phyloP scores from a whole-genome alignment of 2,113 vertebrate genomes.

The Carassius auratus region DNA sequence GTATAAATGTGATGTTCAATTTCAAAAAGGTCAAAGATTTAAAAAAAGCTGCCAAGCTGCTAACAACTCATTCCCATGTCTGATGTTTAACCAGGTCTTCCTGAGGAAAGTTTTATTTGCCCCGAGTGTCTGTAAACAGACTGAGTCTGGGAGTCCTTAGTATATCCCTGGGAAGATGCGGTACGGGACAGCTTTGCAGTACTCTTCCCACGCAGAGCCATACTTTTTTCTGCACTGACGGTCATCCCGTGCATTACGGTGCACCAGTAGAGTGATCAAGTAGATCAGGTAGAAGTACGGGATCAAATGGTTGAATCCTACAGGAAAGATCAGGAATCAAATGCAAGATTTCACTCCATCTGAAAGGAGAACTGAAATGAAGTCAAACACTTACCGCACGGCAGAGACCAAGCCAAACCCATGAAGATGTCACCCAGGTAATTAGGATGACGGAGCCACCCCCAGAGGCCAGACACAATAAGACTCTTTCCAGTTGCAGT shows the following conservation, averaged over 20 bases:
- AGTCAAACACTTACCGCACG: slow-evolving; percentile 84
- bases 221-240: slow-evolving; percentile 88
- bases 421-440: slow-evolving; percentile 95
- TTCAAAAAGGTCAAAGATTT: slow-evolving; percentile 16
- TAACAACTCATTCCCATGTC: not conserved
- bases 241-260: slow-evolving; percentile 87
- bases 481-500: slow-evolving; percentile 91
- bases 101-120: slow-evolving; percentile 1
- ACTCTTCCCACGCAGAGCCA: slow-evolving; percentile 89
- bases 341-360: not conserved
- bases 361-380: not conserved
- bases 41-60: slow-evolving; percentile 32
- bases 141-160: slow-evolving; percentile 63
- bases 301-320: slow-evolving; percentile 89
- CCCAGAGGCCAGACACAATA: slow-evolving; percentile 93
- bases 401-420: slow-evolving; percentile 94
- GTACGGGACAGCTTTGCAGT: slow-evolving; percentile 89
- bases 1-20: slow-evolving; percentile 26
- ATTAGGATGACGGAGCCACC: slow-evolving; percentile 95
- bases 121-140: not conserved
- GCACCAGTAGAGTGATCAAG: slow-evolving; percentile 85
- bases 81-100: slow-evolving; percentile 18
- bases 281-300: slow-evolving; percentile 94
- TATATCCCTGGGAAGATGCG: slow-evolving; percentile 89
- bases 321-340: not conserved